A percentile compares a stretch with the other conserved stretches of the same genome.
Conservation (phyloP, 2,113 vertebrate genomes). For the Oenanthe melanoleuca region DNA sequence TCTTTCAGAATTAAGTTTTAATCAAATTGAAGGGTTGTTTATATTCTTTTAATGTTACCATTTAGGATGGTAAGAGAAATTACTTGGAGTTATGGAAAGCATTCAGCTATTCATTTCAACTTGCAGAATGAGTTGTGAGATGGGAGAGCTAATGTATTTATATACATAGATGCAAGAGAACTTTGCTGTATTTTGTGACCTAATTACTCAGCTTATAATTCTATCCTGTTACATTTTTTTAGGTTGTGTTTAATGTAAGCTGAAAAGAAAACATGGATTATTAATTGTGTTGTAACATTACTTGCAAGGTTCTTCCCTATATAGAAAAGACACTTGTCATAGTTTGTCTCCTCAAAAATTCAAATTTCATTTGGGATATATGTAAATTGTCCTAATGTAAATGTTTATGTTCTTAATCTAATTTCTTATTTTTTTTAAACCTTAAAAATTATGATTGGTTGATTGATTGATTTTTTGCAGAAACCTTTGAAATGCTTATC, state of each 20-base stretch:
- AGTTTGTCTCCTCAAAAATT: background rate
- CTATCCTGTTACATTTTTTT: background rate
- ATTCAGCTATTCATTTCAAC: background rate
- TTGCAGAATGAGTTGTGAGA: background rate
- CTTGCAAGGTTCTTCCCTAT: background rate
- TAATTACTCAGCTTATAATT: background rate
- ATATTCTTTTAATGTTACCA: background rate
- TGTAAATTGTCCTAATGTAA: background rate
- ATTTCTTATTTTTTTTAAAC: background rate
- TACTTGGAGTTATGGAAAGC: background rate
- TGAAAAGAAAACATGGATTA: background rate
- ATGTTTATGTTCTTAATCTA: background rate
- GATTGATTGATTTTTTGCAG: slow-evolving; percentile 65
- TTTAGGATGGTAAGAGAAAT: background rate
- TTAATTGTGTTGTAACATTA: background rate
- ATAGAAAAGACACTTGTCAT: background rate
- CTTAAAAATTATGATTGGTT: background rate
- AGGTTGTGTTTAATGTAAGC: background rate
- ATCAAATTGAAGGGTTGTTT: background rate
- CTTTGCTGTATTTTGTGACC: background rate
- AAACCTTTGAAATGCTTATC: slow-evolving; percentile 82
- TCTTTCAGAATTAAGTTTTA: background rate
- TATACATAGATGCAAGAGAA: background rate
- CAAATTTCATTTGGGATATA: background rate
- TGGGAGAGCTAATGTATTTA: background rate